phyloP scores from a whole-genome alignment of 2,797 vertebrate genomes.

The Macropodus opercularis region DNA sequence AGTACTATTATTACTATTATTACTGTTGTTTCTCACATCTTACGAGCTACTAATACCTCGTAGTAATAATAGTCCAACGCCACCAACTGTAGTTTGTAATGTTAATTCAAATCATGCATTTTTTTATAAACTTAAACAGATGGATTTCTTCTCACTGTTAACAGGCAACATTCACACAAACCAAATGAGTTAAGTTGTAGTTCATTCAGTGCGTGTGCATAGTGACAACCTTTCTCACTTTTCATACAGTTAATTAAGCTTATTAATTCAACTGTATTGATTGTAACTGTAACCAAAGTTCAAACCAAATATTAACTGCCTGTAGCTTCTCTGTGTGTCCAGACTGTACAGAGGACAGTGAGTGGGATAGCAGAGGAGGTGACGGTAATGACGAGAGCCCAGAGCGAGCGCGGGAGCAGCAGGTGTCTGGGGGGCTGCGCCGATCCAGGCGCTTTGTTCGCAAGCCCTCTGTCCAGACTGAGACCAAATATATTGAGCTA shows the following conservation, averaged over 20 bases:
- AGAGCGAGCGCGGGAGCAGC: slow-evolving; percentile 51
- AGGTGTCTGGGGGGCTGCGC: slow-evolving; percentile 60
- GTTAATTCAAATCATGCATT: no score
- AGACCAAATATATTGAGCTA: slow-evolving; percentile 98
- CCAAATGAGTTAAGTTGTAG: no score
- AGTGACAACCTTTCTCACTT: no score
- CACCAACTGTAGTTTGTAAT: not conserved
- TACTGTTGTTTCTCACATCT: no score
- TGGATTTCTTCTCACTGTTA: not conserved
- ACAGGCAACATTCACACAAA: not conserved
- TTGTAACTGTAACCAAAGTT: not conserved
- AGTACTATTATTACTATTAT: no score
- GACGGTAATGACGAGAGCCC: slow-evolving; percentile 45
- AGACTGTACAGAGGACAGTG: slow-evolving; percentile 70
- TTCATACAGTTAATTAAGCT: no score
- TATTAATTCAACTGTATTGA: no score
- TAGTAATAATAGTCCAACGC: not conserved
- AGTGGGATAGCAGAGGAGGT: slow-evolving; percentile 60
- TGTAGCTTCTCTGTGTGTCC: slow-evolving; percentile 46
- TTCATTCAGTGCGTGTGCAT: no score
- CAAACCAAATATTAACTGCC: slow-evolving; percentile 1
- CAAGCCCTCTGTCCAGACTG: slow-evolving; percentile 90
- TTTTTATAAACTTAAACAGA: no score
- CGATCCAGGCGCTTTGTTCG: slow-evolving; percentile 77
- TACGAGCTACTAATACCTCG: no score